A percentile compares a stretch with the other conserved stretches of the same genome.
phyloP scores from a whole-genome alignment of 2,888 invertebrate species.

The Patella pellucida region DNA sequence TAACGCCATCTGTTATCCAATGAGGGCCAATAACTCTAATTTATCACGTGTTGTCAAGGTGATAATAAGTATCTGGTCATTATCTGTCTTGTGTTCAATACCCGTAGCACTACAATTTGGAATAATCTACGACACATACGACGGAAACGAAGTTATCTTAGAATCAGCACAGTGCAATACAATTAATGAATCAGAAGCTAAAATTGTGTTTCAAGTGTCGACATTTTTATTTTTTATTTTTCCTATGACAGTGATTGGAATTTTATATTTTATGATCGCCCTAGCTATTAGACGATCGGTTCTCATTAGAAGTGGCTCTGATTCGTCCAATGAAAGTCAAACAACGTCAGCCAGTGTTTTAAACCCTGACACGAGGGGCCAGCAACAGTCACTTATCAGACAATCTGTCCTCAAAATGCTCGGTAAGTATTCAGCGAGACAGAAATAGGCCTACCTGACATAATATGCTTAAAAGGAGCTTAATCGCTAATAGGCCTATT shows the following conservation, averaged over 20 bases:
- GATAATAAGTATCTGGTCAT: slow-evolving; percentile 84
- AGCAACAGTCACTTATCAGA: slow-evolving; percentile 59
- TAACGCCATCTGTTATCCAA: slow-evolving; percentile 88
- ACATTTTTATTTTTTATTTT: slow-evolving; percentile 85
- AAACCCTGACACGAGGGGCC: slow-evolving; percentile 13
- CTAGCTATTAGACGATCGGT: slow-evolving; percentile 59
- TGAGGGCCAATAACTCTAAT: slow-evolving; percentile 84
- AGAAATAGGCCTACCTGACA: too few species aligned
- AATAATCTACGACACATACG: slow-evolving; percentile 71
- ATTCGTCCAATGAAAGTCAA: slow-evolving; percentile 37
- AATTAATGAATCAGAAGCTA: slow-evolving; percentile 21
- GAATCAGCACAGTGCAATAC: slow-evolving; percentile 76
- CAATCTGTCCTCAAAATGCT: slow-evolving; percentile 76
- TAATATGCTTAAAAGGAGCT: too few species aligned
- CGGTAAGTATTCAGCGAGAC: slow-evolving; percentile 71
- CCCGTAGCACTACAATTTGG: slow-evolving; percentile 82
- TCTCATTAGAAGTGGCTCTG: slow-evolving; percentile 45
- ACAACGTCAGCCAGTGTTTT: slow-evolving; percentile 9
- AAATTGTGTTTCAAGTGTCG: slow-evolving; percentile 73
- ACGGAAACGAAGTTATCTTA: slow-evolving; percentile 70
- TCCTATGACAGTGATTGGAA: slow-evolving; percentile 88
- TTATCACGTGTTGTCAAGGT: slow-evolving; percentile 85
- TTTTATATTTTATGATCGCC: slow-evolving; percentile 77
- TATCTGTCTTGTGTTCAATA: slow-evolving; percentile 79
- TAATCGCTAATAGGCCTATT: too few species aligned